Evolutionary conservation across 2,888 invertebrate species (phyloP).

Genomic region (Metallyticus violacea): DNA sequence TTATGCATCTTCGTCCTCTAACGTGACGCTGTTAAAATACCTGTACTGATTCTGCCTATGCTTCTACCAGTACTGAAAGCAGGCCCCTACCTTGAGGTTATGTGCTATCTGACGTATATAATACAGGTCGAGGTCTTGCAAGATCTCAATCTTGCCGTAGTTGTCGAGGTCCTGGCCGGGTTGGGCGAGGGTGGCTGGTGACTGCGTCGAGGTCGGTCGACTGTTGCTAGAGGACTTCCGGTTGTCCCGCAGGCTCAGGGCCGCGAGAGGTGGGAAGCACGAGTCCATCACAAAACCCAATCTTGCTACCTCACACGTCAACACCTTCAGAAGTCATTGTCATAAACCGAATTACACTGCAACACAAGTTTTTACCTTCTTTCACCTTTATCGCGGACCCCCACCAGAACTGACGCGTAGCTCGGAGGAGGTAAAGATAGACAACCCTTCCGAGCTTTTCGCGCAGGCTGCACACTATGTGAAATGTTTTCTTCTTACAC

Average conservation of each 20-base stretch:
- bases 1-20: too few species aligned
- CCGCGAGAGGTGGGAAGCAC: conserved; percentile 51
- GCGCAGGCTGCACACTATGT: neutral
- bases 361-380: too few species aligned
- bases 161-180: conserved; percentile 30
- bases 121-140: conserved; percentile 54
- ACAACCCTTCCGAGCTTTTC: neutral
- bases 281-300: conserved; percentile 46
- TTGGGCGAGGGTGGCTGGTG: neutral
- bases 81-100: conserved; percentile 50
- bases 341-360: too few species aligned
- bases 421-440: too few species aligned
- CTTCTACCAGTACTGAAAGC: neutral
- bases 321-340: too few species aligned
- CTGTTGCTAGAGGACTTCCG: conserved; percentile 31
- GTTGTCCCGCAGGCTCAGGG: conserved; percentile 47
- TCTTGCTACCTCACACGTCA: neutral
- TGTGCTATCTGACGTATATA: conserved; percentile 56
- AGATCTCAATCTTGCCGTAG: conserved; percentile 49
- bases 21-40: too few species aligned
- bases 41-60: neutral
- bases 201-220: conserved; percentile 24
- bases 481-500: neutral
- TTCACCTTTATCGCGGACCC: too few species aligned
- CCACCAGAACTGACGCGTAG: too few species aligned